Conservation (phyloP, 2,888 invertebrate genomes). For the Tetramorium bicarinatum region DNA sequence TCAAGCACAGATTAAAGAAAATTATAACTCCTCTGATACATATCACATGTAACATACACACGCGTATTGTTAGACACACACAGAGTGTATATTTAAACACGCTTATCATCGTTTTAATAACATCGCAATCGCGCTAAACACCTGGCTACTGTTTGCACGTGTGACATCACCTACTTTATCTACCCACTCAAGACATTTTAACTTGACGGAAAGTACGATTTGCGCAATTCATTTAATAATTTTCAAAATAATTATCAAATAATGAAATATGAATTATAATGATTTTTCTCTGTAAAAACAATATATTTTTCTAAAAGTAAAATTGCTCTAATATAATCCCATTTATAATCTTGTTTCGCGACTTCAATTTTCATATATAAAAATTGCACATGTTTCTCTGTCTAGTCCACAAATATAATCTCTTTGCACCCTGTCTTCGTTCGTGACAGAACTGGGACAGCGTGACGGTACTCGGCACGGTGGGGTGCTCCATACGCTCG, state of each 20-base stretch:
- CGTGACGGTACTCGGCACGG: slow-evolving; percentile 42
- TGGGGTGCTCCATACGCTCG: slow-evolving; percentile 7
- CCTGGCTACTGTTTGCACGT: slow-evolving; percentile 23
- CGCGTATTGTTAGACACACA: not conserved
- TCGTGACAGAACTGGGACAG: slow-evolving; percentile 50
- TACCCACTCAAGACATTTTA: not conserved
- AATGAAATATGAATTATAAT: not conserved
- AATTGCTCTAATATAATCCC: not conserved
- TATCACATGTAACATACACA: not conserved
- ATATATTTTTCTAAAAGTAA: not conserved
- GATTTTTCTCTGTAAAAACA: not conserved
- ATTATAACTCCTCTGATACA: not conserved
- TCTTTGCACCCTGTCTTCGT: slow-evolving; percentile 37
- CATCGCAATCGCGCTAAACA: not conserved
- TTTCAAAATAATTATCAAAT: not conserved
- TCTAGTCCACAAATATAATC: slow-evolving; percentile 53
- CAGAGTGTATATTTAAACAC: slow-evolving; percentile 9
- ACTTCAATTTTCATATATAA: slow-evolving; percentile 39
- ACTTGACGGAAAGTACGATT: not conserved
- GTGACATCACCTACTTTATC: slow-evolving; percentile 7
- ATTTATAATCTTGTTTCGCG: not conserved
- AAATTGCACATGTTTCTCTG: slow-evolving; percentile 46
- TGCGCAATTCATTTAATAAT: not conserved
- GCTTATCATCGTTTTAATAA: slow-evolving; percentile 37
- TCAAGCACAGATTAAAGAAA: not conserved